These are phyloP conservation scores for Albula glossodonta DNA, from an alignment of 2,113 vertebrate species.

Conservation along the genomic window DNA sequence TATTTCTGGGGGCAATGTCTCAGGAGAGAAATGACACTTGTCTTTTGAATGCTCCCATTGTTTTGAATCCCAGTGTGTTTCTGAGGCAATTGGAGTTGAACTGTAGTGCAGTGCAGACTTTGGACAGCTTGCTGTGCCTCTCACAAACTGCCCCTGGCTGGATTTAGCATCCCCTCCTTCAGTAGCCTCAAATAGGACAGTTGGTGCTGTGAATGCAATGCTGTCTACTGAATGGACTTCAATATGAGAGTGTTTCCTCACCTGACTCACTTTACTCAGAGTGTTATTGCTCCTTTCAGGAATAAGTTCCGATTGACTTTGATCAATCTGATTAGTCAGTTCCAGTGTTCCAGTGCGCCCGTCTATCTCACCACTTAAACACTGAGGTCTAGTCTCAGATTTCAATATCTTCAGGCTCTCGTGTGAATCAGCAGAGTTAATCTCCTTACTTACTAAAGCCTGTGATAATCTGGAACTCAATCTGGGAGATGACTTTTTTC, in stretches of 20 bases:
- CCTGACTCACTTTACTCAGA: conserved; percentile 36
- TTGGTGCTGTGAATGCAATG: conserved; percentile 12
- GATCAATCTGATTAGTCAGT: conserved; percentile 29
- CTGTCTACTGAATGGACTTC: conserved; percentile 9
- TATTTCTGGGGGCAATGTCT: background rate
- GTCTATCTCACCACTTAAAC: conserved; percentile 31
- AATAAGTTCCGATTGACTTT: conserved; percentile 38
- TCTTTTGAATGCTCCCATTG: background rate
- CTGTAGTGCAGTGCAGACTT: background rate
- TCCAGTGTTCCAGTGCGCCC: background rate
- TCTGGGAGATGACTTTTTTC: background rate
- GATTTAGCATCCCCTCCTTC: background rate
- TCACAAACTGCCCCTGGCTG: background rate
- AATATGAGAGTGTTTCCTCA: conserved; percentile 20
- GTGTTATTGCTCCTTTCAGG: conserved; percentile 24
- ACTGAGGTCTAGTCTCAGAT: conserved; percentile 29
- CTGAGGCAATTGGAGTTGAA: background rate
- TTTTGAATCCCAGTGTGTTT: background rate
- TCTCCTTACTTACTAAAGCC: background rate
- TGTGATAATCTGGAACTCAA: background rate
- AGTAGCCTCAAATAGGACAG: background rate
- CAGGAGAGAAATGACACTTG: background rate
- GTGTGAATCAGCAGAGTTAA: conserved; percentile 24
- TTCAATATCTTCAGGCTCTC: conserved; percentile 31
- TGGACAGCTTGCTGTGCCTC: too few species aligned